Evolutionary conservation across 2,888 invertebrate genomes (phyloP), one percentile per base, ranked within the genome.

Genomic region (Rhimphoctona megacephalus): DNA sequence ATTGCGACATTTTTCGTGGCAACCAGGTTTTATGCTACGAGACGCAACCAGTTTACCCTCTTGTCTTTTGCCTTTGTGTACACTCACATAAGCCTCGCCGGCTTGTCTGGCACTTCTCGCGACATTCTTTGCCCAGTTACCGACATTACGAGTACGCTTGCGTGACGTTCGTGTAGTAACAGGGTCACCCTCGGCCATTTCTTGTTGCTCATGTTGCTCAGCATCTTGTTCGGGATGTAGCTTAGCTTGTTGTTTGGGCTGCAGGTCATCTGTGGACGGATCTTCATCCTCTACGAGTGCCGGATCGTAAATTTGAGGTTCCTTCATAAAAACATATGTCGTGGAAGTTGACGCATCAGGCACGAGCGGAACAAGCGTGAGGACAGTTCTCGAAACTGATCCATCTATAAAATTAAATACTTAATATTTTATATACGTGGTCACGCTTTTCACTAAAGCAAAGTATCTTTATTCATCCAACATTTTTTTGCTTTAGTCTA

Each of bases 1-100:
- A 64, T 64, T 64, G 64, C 64, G 64, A 36, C 64, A 64, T 64
- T 64, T 64, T 64, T 64, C 64, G 6, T 33, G 64, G 64, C 33
- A 64, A 64, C 33, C 19, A 64, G 64, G 64, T 64, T 19, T 64
- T 64, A 64, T 64, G 64, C 64, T 64, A 33, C 64, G 64, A 33
- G 64, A 2, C 19, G 33, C 33, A 64, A 64, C 33, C 64, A 33
- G 33, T 64, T 30, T 64, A 33, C 64, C 64, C 64, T 64, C 64
- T 19, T 33, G 64, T 6, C 33, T 33, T 30, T 33, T 64, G 64
- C 33, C 64, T 64, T 64, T 64, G 19, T 64, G 2, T 33, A 64
- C 64, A 36, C 64, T 64, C 33, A 64, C 64, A 64, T 64, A 64
- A 64, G 33, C 64, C 33, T 64, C 64, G 33, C 33, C 64, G 8